phyloP scores from a whole-genome alignment of 2,888 invertebrate species.

The Cerastis leucographa region DNA sequence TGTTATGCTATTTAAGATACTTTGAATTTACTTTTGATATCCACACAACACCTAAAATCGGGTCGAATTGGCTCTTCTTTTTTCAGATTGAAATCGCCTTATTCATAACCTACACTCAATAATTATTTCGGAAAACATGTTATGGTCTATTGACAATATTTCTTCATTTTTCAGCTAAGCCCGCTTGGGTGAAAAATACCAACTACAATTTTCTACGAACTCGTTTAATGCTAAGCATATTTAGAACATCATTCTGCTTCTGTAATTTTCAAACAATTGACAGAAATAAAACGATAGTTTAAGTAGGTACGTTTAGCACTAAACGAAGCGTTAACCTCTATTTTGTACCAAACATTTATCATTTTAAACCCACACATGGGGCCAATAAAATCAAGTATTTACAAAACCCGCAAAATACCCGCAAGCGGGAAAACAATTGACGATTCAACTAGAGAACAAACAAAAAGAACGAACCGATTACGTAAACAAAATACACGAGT shows the following conservation, averaged over 20 bases:
- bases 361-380: slow-evolving; percentile 5
- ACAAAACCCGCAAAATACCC: slow-evolving; percentile 45
- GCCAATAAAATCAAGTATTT: slow-evolving; percentile 26
- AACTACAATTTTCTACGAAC: background rate
- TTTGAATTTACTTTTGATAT: background rate
- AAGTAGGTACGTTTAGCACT: background rate
- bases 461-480: slow-evolving; percentile 66
- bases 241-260: background rate
- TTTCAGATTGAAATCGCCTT: background rate
- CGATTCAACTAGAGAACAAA: slow-evolving; percentile 65
- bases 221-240: background rate
- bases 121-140: background rate
- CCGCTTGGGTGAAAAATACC: background rate
- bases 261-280: background rate
- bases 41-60: background rate
- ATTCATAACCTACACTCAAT: background rate
- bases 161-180: background rate
- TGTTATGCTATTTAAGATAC: background rate
- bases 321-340: background rate
- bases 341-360: background rate
- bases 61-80: background rate
- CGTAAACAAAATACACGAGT: slow-evolving; percentile 74
- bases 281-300: background rate
- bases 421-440: slow-evolving; percentile 54
- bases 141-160: background rate